Evolutionary conservation across 2,113 vertebrate genomes (phyloP).

Genomic region (Progne subis): DNA sequence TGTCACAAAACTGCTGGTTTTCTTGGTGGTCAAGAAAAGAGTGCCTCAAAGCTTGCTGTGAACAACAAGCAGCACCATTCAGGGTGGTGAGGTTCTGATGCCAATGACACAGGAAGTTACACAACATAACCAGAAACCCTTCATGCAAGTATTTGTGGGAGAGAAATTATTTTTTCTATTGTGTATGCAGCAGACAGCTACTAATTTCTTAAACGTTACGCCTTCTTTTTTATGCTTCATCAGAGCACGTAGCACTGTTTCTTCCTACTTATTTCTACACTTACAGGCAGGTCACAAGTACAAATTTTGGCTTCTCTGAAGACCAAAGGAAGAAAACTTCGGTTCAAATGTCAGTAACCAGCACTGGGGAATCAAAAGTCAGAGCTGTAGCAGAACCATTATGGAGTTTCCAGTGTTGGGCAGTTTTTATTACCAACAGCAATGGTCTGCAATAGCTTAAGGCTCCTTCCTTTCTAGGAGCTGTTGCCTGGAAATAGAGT

Average conservation of each 20-base stretch:
- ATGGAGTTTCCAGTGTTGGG: rapidly evolving
- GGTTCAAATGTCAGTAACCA: background rate
- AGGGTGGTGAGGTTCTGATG: background rate
- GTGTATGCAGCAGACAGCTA: background rate
- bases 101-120: background rate
- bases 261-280: background rate
- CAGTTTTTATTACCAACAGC: background rate
- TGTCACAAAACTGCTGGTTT: background rate
- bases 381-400: background rate
- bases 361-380: background rate
- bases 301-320: background rate
- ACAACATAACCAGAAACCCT: background rate
- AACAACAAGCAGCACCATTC: background rate
- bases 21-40: background rate
- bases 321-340: background rate
- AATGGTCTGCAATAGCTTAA: background rate
- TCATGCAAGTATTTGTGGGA: background rate
- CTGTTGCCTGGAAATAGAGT: background rate
- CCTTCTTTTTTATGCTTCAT: background rate
- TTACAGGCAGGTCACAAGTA: background rate
- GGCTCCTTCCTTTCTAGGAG: background rate
- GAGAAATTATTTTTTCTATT: background rate
- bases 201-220: background rate
- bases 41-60: background rate
- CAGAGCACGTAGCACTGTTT: background rate